Conservation (phyloP, 2,113 vertebrate species). For the Shinisaurus crocodilurus region DNA sequence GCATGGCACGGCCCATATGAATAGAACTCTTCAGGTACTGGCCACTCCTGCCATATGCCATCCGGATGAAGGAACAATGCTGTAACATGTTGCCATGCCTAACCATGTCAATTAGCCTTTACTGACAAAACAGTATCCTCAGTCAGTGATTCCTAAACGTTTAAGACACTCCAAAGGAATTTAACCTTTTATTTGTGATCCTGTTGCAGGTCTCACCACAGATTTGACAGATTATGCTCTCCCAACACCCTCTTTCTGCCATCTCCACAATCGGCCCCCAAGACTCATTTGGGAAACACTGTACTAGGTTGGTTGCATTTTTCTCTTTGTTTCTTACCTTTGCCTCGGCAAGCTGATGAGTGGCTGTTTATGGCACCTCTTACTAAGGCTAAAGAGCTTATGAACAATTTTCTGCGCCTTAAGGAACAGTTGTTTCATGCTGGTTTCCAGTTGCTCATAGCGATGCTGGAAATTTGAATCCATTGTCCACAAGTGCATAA, state of each 20-base stretch:
- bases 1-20: not conserved
- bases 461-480: slow-evolving; percentile 92
- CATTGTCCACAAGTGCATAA: slow-evolving; percentile 94
- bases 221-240: not conserved
- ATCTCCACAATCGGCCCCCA: not conserved
- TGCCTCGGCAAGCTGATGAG: slow-evolving; percentile 88
- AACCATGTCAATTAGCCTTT: not conserved
- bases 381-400: slow-evolving; percentile 96
- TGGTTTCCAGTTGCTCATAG: slow-evolving; percentile 91
- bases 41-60: not conserved
- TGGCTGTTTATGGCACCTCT: slow-evolving; percentile 93
- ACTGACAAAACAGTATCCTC: accelerated
- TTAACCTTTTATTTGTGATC: no score
- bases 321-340: slow-evolving; percentile 78
- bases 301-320: accelerated
- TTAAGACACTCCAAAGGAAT: not conserved
- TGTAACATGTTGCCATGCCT: accelerated
- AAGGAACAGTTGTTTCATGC: slow-evolving; percentile 87
- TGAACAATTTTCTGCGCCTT: slow-evolving; percentile 93
- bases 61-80: accelerated
- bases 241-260: not conserved
- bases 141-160: not conserved
- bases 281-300: not conserved
- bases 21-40: not conserved
- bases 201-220: not conserved